Conservation (phyloP, 2,113 vertebrate species). For the Nyctibius bracteatus region DNA sequence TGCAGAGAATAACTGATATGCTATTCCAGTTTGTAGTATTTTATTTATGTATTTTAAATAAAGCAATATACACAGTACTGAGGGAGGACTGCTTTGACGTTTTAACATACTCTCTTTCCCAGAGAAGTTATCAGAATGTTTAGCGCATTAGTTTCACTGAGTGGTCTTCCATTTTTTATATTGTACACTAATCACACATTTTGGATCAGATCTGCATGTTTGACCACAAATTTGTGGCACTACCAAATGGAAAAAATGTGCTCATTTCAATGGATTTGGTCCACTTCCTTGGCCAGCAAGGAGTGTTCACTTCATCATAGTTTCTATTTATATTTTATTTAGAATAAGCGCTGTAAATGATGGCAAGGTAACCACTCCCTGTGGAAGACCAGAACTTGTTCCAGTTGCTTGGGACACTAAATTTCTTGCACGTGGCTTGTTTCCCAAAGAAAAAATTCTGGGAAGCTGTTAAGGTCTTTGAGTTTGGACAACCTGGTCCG, state of each 20-base stretch:
- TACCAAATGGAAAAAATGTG: neutral
- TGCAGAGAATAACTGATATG: neutral
- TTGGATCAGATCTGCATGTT: neutral
- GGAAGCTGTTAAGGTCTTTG: neutral
- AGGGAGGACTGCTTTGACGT: neutral
- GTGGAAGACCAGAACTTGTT: neutral
- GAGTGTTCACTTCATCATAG: neutral
- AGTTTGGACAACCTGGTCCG: neutral
- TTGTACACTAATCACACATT: neutral
- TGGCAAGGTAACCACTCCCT: neutral
- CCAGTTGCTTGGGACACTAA: neutral
- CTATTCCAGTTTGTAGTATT: neutral
- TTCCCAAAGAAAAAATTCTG: neutral
- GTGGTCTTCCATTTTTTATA: neutral
- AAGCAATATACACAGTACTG: neutral
- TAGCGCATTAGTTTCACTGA: neutral
- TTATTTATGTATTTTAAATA: neutral
- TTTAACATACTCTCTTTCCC: neutral
- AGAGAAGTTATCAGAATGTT: neutral
- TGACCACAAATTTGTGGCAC: neutral
- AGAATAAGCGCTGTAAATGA: neutral
- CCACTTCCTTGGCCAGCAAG: neutral
- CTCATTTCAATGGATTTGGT: neutral
- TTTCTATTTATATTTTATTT: neutral
- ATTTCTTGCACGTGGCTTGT: neutral